Conservation (phyloP, 2,888 invertebrate species). For the Sthenelais limicola region DNA sequence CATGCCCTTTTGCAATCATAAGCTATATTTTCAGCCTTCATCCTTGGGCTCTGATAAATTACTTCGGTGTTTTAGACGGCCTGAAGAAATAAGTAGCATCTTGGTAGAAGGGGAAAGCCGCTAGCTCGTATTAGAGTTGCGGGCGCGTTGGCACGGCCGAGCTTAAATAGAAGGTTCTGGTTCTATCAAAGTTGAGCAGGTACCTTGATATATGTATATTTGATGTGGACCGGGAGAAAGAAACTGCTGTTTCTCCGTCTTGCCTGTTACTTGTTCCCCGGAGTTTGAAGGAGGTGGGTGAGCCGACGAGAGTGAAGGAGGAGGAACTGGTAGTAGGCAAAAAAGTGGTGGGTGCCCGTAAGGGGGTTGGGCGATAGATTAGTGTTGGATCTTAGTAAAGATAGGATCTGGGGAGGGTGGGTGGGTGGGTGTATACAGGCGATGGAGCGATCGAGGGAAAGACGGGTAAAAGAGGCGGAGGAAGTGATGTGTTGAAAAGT, state of each 20-base stretch:
- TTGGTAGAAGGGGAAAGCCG: not conserved
- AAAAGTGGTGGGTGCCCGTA: not conserved
- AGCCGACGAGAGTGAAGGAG: too few relatives aligned
- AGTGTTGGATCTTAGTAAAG: constrained; percentile 1
- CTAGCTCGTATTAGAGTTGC: not conserved
- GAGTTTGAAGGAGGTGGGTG: too few relatives aligned
- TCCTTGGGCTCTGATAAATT: constrained; percentile 31
- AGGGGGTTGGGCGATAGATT: not conserved
- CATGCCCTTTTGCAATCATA: constrained; percentile 27
- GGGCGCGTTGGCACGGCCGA: not conserved
- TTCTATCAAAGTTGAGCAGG: constrained; percentile 37
- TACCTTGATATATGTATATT: constrained; percentile 37
- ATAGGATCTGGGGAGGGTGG: constrained; percentile 15
- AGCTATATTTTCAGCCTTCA: constrained; percentile 35
- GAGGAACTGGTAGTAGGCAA: too few relatives aligned
- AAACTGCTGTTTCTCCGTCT: too few relatives aligned
- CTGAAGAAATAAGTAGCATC: constrained; percentile 22
- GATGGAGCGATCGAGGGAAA: too few relatives aligned
- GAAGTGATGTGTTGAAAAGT: too few relatives aligned
- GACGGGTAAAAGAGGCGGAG: too few relatives aligned
- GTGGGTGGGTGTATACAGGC: constrained; percentile 9
- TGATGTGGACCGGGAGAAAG: constrained; percentile 20
- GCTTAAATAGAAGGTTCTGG: not conserved
- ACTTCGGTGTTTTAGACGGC: constrained; percentile 34
- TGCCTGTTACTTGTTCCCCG: too few relatives aligned